phyloP scores from a whole-genome alignment of 2,888 invertebrate species.

The Cantharis lateralis region DNA sequence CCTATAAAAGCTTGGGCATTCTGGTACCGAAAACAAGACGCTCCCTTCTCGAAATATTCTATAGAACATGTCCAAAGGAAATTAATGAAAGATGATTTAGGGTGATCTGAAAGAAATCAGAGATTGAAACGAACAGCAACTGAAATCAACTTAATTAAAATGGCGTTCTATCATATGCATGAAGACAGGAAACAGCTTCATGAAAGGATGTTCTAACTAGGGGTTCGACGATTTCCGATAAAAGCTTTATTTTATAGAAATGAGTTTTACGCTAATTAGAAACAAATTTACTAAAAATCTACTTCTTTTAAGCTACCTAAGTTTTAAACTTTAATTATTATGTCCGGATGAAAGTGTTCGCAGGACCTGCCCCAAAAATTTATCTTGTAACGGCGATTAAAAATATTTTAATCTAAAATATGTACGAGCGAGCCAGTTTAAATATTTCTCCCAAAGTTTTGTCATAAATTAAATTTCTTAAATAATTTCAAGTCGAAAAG shows the following conservation, averaged over 20 bases:
- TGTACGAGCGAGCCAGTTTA: background rate
- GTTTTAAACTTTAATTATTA: background rate
- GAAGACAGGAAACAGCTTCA: too few species aligned
- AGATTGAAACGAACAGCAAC: background rate
- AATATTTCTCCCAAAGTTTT: background rate
- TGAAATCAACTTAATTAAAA: background rate
- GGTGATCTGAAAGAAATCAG: background rate
- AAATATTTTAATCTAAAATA: background rate
- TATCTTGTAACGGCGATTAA: background rate
- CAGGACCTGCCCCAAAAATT: background rate
- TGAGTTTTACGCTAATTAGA: too few species aligned
- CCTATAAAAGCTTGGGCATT: background rate
- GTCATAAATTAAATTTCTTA: background rate
- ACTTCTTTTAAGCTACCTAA: background rate
- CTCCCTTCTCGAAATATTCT: background rate
- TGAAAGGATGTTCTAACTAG: too few species aligned
- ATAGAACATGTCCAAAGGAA: background rate
- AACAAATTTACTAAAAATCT: too few species aligned
- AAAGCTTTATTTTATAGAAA: too few species aligned
- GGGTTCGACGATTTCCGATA: too few species aligned
- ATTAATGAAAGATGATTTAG: background rate
- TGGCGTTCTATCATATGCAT: background rate
- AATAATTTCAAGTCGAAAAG: background rate
- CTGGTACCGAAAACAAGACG: background rate
- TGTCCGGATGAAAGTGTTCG: background rate